phyloP scores from a whole-genome alignment of 2,797 vertebrate species.

The Liasis olivaceus region DNA sequence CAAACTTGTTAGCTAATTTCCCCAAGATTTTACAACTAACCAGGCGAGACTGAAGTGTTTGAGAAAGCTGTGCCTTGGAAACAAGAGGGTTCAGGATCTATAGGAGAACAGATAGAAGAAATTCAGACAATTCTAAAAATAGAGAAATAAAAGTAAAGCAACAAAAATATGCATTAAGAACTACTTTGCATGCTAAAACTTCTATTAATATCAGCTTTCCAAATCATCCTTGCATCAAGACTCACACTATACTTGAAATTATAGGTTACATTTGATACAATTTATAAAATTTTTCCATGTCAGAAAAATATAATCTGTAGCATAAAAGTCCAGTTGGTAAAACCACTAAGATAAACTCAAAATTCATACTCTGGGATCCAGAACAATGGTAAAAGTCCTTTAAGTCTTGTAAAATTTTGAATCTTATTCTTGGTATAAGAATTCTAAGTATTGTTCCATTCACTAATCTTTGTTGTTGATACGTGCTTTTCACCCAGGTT shows the following conservation, averaged over 20 bases:
- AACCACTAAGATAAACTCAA: not conserved
- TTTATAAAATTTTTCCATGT: not conserved
- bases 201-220: not conserved
- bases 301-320: not conserved
- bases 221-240: not conserved
- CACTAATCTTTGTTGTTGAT: not conserved
- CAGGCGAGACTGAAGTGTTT: slow-evolving; percentile 87
- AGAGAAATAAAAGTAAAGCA: not conserved
- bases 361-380: not conserved
- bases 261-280: not conserved
- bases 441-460: not conserved
- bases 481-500: not conserved
- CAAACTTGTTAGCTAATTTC: slow-evolving; percentile 90
- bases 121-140: slow-evolving; percentile 1
- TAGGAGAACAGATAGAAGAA: slow-evolving; percentile 34
- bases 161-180: slow-evolving; percentile 2
- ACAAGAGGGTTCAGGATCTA: slow-evolving; percentile 92
- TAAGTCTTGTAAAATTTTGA: not conserved
- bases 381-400: not conserved
- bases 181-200: not conserved
- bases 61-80: slow-evolving; percentile 90
- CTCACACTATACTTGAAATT: not conserved
- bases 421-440: not conserved
- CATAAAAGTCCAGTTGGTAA: not conserved
- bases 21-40: slow-evolving; percentile 92